Evolutionary conservation across 2,888 invertebrate genomes (phyloP).

Genomic region (Nomada hirtipes): DNA sequence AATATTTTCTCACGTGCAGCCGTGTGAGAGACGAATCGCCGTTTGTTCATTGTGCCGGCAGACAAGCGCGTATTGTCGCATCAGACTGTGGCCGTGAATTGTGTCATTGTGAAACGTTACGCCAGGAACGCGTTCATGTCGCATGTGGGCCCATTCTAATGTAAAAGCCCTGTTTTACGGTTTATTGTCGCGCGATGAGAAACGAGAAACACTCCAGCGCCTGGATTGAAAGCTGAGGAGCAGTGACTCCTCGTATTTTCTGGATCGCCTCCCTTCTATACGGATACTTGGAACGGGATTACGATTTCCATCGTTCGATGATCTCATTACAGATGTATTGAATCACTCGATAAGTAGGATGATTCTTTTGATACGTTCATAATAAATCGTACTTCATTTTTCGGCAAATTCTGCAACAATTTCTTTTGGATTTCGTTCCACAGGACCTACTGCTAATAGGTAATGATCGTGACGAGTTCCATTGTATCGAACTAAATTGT

Average conservation of each 20-base stretch:
- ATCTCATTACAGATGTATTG: too few species aligned
- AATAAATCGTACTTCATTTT: too few species aligned
- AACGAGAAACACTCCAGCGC: slow-evolving; percentile 16
- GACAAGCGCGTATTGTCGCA: slow-evolving; percentile 71
- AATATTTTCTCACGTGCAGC: slow-evolving; percentile 69
- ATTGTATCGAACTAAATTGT: too few species aligned
- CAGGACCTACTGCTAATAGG: too few species aligned
- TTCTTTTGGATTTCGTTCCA: too few species aligned
- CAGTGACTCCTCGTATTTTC: not conserved
- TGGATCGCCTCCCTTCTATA: not conserved
- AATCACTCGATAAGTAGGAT: too few species aligned
- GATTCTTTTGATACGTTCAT: too few species aligned
- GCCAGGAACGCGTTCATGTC: slow-evolving; percentile 62
- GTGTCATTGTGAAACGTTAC: slow-evolving; percentile 70
- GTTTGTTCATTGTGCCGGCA: slow-evolving; percentile 68
- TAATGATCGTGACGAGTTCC: too few species aligned
- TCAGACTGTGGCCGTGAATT: slow-evolving; percentile 65
- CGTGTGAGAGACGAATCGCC: slow-evolving; percentile 57
- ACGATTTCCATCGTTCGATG: too few species aligned
- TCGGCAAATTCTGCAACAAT: too few species aligned
- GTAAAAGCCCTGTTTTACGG: slow-evolving; percentile 62
- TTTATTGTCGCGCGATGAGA: slow-evolving; percentile 57
- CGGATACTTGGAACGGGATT: not conserved
- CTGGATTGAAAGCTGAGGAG: slow-evolving; percentile 15
- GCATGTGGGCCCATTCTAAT: slow-evolving; percentile 78